phyloP scores from a whole-genome alignment of 1,140 invertebrate species.

The Vollenhovia emeryi region DNA sequence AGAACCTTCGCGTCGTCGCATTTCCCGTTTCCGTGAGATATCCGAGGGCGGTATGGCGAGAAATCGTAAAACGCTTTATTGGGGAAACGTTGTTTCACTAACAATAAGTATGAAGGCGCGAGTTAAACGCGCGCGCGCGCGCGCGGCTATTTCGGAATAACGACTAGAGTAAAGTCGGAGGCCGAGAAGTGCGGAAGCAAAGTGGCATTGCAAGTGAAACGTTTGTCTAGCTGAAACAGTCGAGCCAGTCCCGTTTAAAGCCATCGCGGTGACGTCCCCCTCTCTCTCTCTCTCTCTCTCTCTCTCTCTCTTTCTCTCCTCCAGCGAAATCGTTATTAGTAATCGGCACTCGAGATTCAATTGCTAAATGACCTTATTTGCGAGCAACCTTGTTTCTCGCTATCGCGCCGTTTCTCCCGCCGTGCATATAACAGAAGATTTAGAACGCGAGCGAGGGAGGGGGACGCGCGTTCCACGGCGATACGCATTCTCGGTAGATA shows the following conservation, averaged over 20 bases:
- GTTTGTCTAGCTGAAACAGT: neutral
- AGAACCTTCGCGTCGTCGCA: neutral
- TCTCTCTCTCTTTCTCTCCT: neutral
- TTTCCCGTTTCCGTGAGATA: neutral
- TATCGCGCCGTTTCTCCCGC: neutral
- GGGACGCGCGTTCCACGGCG: neutral
- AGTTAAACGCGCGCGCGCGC: constrained; percentile 29
- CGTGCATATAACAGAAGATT: neutral
- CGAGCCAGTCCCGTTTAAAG: neutral
- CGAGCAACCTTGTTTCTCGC: neutral
- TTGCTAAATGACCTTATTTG: constrained; percentile 7
- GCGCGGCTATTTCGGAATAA: constrained; percentile 31
- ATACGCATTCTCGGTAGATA: constrained; percentile 53
- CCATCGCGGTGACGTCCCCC: neutral
- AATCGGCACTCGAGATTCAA: neutral
- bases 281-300: no score
- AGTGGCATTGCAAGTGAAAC: constrained; percentile 6
- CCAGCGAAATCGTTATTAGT: constrained; percentile 1
- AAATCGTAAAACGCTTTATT: constrained; percentile 30
- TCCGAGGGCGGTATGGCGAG: no score
- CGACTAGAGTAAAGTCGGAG: constrained; percentile 16
- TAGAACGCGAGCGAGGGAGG: neutral
- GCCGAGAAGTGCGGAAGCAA: neutral
- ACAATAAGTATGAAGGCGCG: neutral
- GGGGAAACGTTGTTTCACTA: constrained; percentile 33